Evolutionary conservation across 2,797 vertebrate species (phyloP).

Genomic region (Amblyopsis hoosieri): DNA sequence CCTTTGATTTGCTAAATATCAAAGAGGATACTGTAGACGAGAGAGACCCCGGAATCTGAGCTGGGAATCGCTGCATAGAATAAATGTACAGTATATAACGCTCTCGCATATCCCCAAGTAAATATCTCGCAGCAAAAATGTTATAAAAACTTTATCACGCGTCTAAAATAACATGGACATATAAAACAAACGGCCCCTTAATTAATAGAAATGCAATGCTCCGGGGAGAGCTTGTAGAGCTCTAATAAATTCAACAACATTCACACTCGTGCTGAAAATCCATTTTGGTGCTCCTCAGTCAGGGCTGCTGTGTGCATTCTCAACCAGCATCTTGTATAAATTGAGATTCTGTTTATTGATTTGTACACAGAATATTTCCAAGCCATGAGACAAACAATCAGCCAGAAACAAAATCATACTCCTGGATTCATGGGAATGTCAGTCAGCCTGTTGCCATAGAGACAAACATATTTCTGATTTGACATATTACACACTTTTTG

Average conservation of each 20-base stretch:
- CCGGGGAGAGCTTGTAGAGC: constrained; percentile 20
- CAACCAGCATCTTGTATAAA: constrained; percentile 50
- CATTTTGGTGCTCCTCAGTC: constrained; percentile 17
- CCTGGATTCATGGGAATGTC: constrained; percentile 12
- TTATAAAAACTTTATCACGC: constrained; percentile 51
- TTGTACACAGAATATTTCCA: constrained; percentile 3
- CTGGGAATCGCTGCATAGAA: neutral
- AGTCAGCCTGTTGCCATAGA: neutral
- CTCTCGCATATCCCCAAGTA: neutral
- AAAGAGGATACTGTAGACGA: neutral
- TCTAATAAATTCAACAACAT: constrained; percentile 36
- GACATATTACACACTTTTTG: too few species aligned
- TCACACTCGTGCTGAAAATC: constrained; percentile 42
- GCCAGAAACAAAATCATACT: constrained; percentile 23
- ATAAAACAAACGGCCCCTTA: constrained; percentile 32
- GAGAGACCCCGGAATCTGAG: neutral
- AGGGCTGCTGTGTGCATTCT: constrained; percentile 29
- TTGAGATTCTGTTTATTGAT: constrained; percentile 41
- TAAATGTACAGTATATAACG: too few species aligned
- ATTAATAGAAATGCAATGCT: constrained; percentile 50
- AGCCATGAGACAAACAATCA: constrained; percentile 27
- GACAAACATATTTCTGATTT: too few species aligned
- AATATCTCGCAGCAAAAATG: neutral
- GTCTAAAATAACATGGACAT: constrained; percentile 24
- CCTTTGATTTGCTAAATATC: neutral